Conservation (phyloP, 2,113 vertebrate species). For the Nibea albiflora region DNA sequence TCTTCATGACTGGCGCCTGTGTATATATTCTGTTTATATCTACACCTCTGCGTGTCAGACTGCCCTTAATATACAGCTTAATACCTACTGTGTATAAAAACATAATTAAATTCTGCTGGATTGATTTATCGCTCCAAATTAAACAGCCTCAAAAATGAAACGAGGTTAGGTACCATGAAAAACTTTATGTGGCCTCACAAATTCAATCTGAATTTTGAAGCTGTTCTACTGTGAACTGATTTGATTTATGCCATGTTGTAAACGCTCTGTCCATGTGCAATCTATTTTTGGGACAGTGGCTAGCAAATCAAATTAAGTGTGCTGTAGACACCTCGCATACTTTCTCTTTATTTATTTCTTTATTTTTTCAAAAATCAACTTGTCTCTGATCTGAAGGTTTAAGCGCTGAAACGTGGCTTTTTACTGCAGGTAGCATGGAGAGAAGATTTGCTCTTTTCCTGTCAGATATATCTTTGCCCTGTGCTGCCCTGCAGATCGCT, state of each 20-base stretch:
- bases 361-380: slow-evolving; percentile 20
- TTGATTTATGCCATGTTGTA: slow-evolving; percentile 13
- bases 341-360: slow-evolving; percentile 32
- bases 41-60: not conserved
- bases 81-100: not conserved
- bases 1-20: not conserved
- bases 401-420: slow-evolving; percentile 49
- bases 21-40: not conserved
- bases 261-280: slow-evolving; percentile 19
- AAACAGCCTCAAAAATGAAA: not conserved
- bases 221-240: not conserved
- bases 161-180: not conserved
- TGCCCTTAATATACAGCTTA: not conserved
- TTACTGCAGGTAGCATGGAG: slow-evolving; percentile 67
- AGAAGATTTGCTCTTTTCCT: slow-evolving; percentile 72
- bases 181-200: not conserved
- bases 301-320: slow-evolving; percentile 48
- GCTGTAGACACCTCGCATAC: slow-evolving; percentile 20
- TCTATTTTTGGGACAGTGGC: slow-evolving; percentile 38
- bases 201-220: slow-evolving; percentile 1
- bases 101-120: not conserved
- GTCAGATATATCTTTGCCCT: slow-evolving; percentile 70
- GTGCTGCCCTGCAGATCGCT: slow-evolving; percentile 58
- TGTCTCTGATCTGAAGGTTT: slow-evolving; percentile 46
- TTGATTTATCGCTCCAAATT: not conserved